Conservation (phyloP, 1,140 invertebrate species). For the Drosophila nigromelanica region DNA sequence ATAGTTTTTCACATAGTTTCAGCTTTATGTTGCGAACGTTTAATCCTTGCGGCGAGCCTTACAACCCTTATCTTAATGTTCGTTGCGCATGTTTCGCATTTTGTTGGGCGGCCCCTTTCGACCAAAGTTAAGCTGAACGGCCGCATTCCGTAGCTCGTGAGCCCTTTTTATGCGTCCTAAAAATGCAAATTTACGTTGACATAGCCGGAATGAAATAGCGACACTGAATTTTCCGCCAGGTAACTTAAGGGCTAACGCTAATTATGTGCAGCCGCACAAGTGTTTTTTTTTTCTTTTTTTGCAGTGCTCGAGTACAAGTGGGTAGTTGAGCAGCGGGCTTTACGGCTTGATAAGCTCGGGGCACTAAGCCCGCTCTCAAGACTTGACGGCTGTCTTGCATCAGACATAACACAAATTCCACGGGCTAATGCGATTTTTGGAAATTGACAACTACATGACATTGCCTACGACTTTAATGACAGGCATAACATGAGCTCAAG, state of each 20-base stretch:
- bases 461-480: conserved; percentile 78
- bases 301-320: conserved; percentile 3
- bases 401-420: conserved; percentile 41
- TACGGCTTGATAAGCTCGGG: conserved; percentile 67
- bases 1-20: conserved; percentile 49
- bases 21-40: conserved; percentile 35
- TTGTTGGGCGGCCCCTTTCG: conserved; percentile 27
- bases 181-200: conserved; percentile 78
- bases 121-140: conserved; percentile 13
- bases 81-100: conserved; percentile 69
- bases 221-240: conserved; percentile 13
- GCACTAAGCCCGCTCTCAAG: conserved; percentile 46
- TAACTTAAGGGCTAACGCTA: conserved; percentile 68
- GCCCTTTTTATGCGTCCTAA: conserved; percentile 63
- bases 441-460: conserved; percentile 80
- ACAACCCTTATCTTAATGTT: conserved; percentile 32
- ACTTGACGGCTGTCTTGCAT: conserved; percentile 22
- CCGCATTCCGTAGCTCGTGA: conserved; percentile 34
- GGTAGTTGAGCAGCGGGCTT: conserved; percentile 51
- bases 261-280: conserved; percentile 73
- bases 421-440: conserved; percentile 74
- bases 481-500: conserved; percentile 54
- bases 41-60: conserved; percentile 54
- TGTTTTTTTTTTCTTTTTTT: conserved; percentile 22
- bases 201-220: conserved; percentile 28